phyloP scores from a whole-genome alignment of 1,140 invertebrate species.

The Scaptomyza montana region DNA sequence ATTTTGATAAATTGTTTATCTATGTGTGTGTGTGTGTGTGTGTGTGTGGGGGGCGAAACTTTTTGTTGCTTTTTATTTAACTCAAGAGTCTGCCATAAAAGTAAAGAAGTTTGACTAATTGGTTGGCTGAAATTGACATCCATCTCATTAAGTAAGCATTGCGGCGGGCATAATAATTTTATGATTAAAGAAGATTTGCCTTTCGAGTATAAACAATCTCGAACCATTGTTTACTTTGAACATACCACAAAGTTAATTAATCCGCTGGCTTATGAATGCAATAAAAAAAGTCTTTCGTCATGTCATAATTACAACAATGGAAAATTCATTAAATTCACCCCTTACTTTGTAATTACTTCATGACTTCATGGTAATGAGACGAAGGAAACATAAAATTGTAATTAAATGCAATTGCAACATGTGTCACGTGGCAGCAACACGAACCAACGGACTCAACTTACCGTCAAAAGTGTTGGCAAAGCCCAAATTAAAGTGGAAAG shows the following conservation, averaged over 20 bases:
- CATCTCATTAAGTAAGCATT: no score
- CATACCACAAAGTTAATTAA: conserved; percentile 2
- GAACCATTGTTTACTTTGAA: no score
- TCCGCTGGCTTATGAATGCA: not conserved
- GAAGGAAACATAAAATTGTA: conserved; percentile 6
- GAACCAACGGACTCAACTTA: conserved; percentile 39
- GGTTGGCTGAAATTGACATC: not conserved
- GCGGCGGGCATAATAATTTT: no score
- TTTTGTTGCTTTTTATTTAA: not conserved
- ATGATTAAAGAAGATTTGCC: no score
- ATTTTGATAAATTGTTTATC: conserved; percentile 76
- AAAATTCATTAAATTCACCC: conserved; percentile 53
- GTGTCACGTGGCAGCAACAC: conserved; percentile 12
- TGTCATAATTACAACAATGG: conserved; percentile 53
- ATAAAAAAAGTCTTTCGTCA: not conserved
- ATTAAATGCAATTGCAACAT: conserved; percentile 45
- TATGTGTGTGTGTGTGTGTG: no score
- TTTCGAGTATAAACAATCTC: no score
- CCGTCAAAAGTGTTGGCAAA: conserved; percentile 77
- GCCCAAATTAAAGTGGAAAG: conserved; percentile 52
- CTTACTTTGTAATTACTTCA: conserved; percentile 19
- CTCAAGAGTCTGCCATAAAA: not conserved
- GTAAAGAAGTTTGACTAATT: not conserved
- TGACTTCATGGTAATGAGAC: conserved; percentile 3
- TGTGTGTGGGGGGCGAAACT: no score